Base-by-base conservation (phyloP, 2,888 invertebrate species). In the Epistrophe eligans region DNA sequence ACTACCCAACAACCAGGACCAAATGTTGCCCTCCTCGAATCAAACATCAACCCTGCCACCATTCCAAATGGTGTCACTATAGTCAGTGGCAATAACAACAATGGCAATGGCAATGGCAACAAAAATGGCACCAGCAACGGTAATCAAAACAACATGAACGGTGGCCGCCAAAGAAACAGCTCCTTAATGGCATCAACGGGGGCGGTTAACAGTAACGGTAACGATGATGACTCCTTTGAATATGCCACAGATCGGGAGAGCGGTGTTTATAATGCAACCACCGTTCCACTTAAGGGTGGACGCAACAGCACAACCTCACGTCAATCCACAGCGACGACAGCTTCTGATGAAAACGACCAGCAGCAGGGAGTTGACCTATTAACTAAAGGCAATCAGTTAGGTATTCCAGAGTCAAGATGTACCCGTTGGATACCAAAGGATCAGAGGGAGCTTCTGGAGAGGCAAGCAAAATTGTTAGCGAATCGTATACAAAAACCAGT, bases 401-500 rank as follows among this genome's bases (percentile, higher is more conserved):
- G 93, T 70, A 92, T 92, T 77, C 92, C 92, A 2, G 92, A 92
- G 77, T 92, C 92, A 35, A 91, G 93, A 58, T 92, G 91, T 88
- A 90, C 93, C 9, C 92, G 91, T 24, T 92, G 92, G 93, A 90
- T 92, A 88, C 92, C 93, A 71, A 92, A 92, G 88, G 92, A 93
- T 90, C 92, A 93, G 81, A 90, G 92, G 62, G 93, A 92, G 81
- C 90, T 93, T 77, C 90, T 93, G 60, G 91, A 92, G 88, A 92
- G 92, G 82, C 92, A 93, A 88, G 92, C 92, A 4, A 91, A 91
- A 71, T 84, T 92, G 73, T 89, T 92, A 67, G 91, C 92, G 5
- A 92, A 91, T 81, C 90, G 90, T 55, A 88, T 89, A 67, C 89
- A 89, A 58, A 84, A 87, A 74, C 92, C 92, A 81, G 91, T 91